Base-by-base conservation (phyloP, 2,113 vertebrate species). In the Notarius quadriscutis region DNA sequence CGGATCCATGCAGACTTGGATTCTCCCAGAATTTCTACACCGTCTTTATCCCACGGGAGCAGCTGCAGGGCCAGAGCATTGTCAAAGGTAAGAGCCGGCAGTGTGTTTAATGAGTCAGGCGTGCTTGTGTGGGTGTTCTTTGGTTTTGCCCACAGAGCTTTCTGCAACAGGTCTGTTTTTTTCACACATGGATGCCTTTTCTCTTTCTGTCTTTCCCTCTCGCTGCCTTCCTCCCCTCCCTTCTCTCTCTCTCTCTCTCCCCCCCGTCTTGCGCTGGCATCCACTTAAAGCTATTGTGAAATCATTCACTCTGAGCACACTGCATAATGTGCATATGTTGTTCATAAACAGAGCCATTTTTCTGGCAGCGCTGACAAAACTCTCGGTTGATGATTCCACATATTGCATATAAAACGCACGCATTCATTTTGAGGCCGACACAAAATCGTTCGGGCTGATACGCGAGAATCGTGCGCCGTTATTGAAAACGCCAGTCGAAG, bases 21-120 rank as follows among this genome's bases (percentile, higher is more conserved):
- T 96, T 96, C 94, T 95, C 95, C 92, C 93, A 95, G 92, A 95
- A 92, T 93, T 96, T 96, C 94, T 96, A 96, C 93, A 95, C 94
- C 20, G 92, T 96, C 91, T 94, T 96, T 87, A 92, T 96, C 93
- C 92, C 95, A n/a, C 94, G 93, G 92, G 94, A 95, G 65, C 79
- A 93, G 10, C 93, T 95, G 88, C 95, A 92, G 1, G 94, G 94
- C 83, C 93, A 93, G 91, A 94, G 91, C 91, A 93, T 95, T 89
- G 93, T 95, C 88, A 96, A 94, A 96, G 95, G 95, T 96, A 93
- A 91, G 95, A 81, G 79, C 87, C 82, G 58, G 74, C 90, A 88
- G 90, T 91, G 89, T 86, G 85, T 86, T 83, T 87, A 88, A 87
- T 25, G 69, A 88, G 83, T 79, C 51, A 50, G 81, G 55, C 30